These are phyloP conservation scores for Mastomys natalensis DNA, from an alignment of 2,113 vertebrate genomes.

Conservation along the genomic window DNA sequence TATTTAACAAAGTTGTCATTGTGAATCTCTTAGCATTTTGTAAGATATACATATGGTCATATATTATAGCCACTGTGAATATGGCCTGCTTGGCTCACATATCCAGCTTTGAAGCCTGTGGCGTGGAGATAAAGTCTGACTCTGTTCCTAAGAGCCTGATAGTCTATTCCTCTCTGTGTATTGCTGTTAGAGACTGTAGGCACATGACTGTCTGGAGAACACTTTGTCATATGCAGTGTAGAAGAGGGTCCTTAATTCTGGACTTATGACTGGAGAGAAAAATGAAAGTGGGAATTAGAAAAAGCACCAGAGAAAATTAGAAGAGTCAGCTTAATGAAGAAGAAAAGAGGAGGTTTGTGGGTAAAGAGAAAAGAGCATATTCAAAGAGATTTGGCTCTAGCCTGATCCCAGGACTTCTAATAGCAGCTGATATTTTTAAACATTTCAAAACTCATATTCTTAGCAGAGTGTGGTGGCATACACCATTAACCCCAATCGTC, in stretches of 20 bases:
- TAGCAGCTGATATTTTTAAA: background rate
- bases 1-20: background rate
- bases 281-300: slow-evolving; percentile 9
- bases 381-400: background rate
- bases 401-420: background rate
- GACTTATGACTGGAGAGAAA: background rate
- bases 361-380: slow-evolving; percentile 20
- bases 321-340: slow-evolving; percentile 20
- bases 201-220: background rate
- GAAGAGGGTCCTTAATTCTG: slow-evolving; percentile 34
- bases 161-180: background rate
- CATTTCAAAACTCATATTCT: background rate
- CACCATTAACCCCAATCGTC: background rate
- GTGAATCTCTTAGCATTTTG: slow-evolving; percentile 19
- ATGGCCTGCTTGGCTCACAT: background rate
- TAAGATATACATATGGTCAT: background rate
- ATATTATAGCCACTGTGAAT: slow-evolving; percentile 36
- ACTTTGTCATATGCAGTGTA: slow-evolving; percentile 7
- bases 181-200: background rate
- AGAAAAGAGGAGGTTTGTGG: background rate
- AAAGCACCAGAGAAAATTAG: background rate
- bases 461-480: background rate
- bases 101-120: background rate
- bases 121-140: background rate
- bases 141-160: background rate